These are phyloP conservation scores for Chamaea fasciata DNA, from an alignment of 2,113 vertebrate genomes.

Conservation along the genomic window DNA sequence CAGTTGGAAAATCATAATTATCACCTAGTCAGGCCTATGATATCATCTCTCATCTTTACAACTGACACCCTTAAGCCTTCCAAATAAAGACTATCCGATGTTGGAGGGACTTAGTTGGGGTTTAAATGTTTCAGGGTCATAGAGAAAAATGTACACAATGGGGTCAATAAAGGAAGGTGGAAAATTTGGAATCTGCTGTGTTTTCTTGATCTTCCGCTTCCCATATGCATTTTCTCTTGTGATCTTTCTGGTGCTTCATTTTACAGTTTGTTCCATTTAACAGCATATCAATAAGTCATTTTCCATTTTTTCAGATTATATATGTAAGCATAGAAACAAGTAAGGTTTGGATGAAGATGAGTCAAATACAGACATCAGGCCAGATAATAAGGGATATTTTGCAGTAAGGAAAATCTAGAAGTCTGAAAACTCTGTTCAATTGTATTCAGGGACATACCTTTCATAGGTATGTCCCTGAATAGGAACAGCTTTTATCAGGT, in stretches of 20 bases:
- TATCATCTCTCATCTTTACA: not conserved
- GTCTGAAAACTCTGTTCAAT: not conserved
- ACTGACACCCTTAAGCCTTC: not conserved
- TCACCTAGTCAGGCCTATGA: not conserved
- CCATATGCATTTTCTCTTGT: not conserved
- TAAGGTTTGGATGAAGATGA: not conserved
- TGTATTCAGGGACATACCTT: not conserved
- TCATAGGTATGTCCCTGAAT: not conserved
- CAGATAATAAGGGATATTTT: not conserved
- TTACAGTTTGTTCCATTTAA: not conserved
- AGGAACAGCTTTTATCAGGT: not conserved
- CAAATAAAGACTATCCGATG: not conserved
- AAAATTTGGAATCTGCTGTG: not conserved
- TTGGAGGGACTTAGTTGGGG: not conserved
- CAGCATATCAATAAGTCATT: not conserved
- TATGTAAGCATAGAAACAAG: not conserved
- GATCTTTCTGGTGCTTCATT: not conserved
- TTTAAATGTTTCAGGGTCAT: not conserved
- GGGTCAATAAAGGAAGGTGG: not conserved
- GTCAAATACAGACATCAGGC: not conserved
- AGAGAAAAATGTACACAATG: not conserved
- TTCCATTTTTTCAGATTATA: not conserved
- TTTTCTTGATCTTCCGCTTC: not conserved
- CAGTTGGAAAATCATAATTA: not conserved
- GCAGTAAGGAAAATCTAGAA: not conserved